A percentile compares a stretch with the other conserved stretches of the same genome.
Evolutionary conservation across 2,113 vertebrate genomes (phyloP).

Genomic region (Delphinus delphis): DNA sequence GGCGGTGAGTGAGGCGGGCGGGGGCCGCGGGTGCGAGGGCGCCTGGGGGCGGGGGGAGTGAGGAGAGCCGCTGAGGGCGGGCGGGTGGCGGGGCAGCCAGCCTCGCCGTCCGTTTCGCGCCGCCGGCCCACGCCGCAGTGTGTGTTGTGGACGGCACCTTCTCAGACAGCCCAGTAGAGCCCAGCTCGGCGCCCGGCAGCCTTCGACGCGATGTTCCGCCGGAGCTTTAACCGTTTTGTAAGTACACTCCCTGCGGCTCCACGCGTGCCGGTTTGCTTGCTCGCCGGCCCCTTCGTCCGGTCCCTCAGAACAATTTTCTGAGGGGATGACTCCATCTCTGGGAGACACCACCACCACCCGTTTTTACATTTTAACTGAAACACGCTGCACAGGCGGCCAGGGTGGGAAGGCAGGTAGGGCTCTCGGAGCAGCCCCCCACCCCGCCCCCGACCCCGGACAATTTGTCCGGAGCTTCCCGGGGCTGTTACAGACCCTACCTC

Average conservation of each 20-base stretch:
- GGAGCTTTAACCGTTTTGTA: slow-evolving; percentile 76
- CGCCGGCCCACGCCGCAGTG: slow-evolving; percentile 69
- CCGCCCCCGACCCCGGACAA: background rate
- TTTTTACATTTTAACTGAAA: background rate
- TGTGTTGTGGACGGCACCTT: slow-evolving; percentile 64
- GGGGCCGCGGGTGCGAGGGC: background rate
- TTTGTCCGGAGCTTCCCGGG: background rate
- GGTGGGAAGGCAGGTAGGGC: slow-evolving; percentile 5
- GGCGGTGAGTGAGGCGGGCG: background rate
- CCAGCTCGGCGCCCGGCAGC: slow-evolving; percentile 38
- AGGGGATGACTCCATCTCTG: background rate
- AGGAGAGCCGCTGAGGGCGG: background rate
- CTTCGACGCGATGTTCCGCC: slow-evolving; percentile 75
- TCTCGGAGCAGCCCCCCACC: background rate
- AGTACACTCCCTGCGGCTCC: slow-evolving; percentile 58
- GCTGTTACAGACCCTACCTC: background rate
- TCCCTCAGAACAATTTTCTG: background rate
- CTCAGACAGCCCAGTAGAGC: slow-evolving; percentile 1
- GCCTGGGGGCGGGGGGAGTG: background rate
- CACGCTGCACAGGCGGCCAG: background rate
- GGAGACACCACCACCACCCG: background rate
- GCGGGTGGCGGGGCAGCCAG: background rate
- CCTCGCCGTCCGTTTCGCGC: slow-evolving; percentile 33
- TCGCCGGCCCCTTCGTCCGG: background rate
- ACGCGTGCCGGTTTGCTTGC: background rate